Percentiles rank a stretch among this genome's conserved stretches.
Evolutionary conservation across 2,888 invertebrate species (phyloP).

Genomic region (Suillia variegata): DNA sequence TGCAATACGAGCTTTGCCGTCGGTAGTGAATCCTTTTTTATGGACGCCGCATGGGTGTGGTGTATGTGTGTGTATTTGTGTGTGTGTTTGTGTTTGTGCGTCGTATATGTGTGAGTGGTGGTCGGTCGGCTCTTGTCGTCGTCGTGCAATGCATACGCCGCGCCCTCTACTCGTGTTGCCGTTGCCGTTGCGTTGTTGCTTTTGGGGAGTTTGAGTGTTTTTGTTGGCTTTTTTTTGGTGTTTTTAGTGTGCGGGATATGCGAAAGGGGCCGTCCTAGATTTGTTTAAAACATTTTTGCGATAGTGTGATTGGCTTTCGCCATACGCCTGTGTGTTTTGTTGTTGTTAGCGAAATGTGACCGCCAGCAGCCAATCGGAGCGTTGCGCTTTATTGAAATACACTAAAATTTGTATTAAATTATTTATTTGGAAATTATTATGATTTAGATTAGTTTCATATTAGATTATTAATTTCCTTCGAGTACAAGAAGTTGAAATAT

Average conservation of each 20-base stretch:
- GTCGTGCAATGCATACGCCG: no score
- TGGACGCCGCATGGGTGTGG: slow-evolving; percentile 32
- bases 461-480: no score
- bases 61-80: slow-evolving; percentile 25
- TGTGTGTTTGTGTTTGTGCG: no score
- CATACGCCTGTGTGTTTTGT: slow-evolving; percentile 26
- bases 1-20: slow-evolving; percentile 40
- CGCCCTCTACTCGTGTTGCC: slow-evolving; percentile 29
- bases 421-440: background rate
- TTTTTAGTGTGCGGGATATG: slow-evolving; percentile 45
- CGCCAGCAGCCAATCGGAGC: slow-evolving; percentile 47
- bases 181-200: slow-evolving; percentile 21
- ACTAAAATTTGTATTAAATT: background rate
- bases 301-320: slow-evolving; percentile 61
- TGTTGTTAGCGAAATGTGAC: slow-evolving; percentile 29
- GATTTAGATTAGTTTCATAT: no score
- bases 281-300: slow-evolving; percentile 61
- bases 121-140: slow-evolving; percentile 7
- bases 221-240: slow-evolving; percentile 37
- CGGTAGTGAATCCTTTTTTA: slow-evolving; percentile 41
- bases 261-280: slow-evolving; percentile 56
- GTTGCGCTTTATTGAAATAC: slow-evolving; percentile 33
- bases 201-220: slow-evolving; percentile 28
- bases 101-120: no score
- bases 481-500: no score